Base-by-base conservation (phyloP, 2,797 vertebrate species). In the Argya squamiceps region DNA sequence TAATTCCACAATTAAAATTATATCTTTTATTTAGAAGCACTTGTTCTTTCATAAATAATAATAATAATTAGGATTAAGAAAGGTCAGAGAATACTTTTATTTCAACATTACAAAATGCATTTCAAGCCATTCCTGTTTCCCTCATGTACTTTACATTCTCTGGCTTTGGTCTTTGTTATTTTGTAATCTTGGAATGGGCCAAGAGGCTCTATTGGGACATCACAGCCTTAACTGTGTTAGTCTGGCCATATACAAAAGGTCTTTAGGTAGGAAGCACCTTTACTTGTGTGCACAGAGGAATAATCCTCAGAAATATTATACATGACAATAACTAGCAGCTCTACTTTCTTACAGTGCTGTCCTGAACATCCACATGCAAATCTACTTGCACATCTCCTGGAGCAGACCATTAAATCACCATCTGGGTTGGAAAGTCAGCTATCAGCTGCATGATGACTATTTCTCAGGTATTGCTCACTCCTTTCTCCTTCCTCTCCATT, bases 1-100 rank as follows among this genome's bases (percentile, higher is more conserved):
- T 95, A 95, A 92, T 88, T 77, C 81, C 56, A 73, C 89, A 92
- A 96, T 96, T 98, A 97, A 97, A 90, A 87, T 43, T 90, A 47
- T 96, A 95, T 94, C 43, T 91, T 90, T 94, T 91, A 70, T 97
- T 92, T 89, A 96, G 63, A 65, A 92, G 49, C 60, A 91, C 68
- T 91, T 95, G 74, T 96, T 96, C 90, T 96, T 97, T 97, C 96
- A 95, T 97, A 95, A 96, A 86, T 70, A 70, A 78, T 69, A 77
- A 92, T 62, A 70, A 93, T 94, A 96, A 86, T 96, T 95, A 92
- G 41, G 41, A 95, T 97, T 97, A 93, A 23, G 58, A 90, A 89
- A 92, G 95, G 92, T 96, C 96, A 97, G 83, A 92, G 84, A 62
- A 88, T 69, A 80, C 74, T 96, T 93, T 32, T 74, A 83, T 96